These are phyloP conservation scores for Epizoanthus fatuus DNA, from an alignment of 92 coral and sea anemone genomes.

Conservation along the genomic window DNA sequence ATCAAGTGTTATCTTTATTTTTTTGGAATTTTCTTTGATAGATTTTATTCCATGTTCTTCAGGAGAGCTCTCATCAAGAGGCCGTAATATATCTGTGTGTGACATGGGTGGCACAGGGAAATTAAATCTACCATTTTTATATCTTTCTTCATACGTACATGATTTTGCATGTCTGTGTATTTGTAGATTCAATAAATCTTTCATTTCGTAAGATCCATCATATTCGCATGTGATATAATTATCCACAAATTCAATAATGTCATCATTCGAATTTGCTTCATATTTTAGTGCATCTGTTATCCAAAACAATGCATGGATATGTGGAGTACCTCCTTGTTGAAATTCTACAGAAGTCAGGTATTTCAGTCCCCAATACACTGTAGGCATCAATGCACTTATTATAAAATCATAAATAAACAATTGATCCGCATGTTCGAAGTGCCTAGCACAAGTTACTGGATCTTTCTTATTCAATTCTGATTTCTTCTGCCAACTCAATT, in stretches of 20 bases:
- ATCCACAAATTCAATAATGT: too few species aligned
- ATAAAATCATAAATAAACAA: slow-evolving; percentile 4
- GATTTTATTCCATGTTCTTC: slow-evolving; percentile 15
- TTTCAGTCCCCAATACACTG: slow-evolving; percentile 54
- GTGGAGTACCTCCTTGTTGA: slow-evolving; percentile 76
- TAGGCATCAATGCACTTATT: slow-evolving; percentile 11
- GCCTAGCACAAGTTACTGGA: slow-evolving; percentile 36
- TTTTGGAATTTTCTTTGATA: slow-evolving; percentile 27
- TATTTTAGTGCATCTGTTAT: too few species aligned
- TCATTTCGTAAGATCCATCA: background rate
- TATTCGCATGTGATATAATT: too few species aligned
- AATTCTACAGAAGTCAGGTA: slow-evolving; percentile 71
- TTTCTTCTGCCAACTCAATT: slow-evolving; percentile 43
- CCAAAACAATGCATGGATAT: background rate
- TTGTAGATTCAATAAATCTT: slow-evolving; percentile 68
- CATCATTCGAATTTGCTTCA: too few species aligned
- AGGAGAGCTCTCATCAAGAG: slow-evolving; percentile 33
- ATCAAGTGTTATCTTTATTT: background rate
- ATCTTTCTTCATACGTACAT: slow-evolving; percentile 51
- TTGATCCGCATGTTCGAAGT: slow-evolving; percentile 14
- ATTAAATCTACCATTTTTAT: slow-evolving; percentile 5
- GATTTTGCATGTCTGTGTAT: slow-evolving; percentile 75
- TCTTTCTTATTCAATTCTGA: slow-evolving; percentile 35
- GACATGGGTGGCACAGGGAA: slow-evolving; percentile 70
- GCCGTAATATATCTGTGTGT: slow-evolving; percentile 11